phyloP scores from a whole-genome alignment of 2,888 invertebrate genomes.

The Nysson spinosus region DNA sequence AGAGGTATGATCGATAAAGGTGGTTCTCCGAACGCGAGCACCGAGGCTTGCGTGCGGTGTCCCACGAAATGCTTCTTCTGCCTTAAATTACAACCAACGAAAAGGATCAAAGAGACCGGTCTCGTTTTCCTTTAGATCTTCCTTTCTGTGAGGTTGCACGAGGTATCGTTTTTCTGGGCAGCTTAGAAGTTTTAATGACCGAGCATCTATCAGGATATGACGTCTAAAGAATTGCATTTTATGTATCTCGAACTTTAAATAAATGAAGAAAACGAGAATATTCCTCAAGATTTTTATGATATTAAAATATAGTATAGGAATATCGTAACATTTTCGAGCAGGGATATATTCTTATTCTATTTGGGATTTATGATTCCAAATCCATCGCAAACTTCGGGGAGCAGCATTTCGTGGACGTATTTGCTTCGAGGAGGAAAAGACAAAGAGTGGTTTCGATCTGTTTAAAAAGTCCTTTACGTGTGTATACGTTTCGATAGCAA shows the following conservation, averaged over 20 bases:
- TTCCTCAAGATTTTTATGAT: too few relatives aligned
- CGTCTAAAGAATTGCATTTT: neutral
- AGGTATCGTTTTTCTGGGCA: constrained; percentile 45
- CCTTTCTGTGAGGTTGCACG: constrained; percentile 15
- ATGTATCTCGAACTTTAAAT: neutral
- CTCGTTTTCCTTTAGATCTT: constrained; percentile 21
- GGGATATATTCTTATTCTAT: too few relatives aligned
- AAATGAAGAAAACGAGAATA: neutral
- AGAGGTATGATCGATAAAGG: constrained; percentile 33
- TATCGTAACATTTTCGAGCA: too few relatives aligned
- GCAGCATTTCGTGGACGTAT: too few relatives aligned
- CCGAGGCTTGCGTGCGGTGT: constrained; percentile 8
- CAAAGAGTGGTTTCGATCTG: constrained; percentile 11
- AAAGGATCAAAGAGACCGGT: constrained; percentile 52
- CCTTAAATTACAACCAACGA: constrained; percentile 46
- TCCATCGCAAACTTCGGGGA: too few relatives aligned
- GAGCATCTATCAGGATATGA: neutral
- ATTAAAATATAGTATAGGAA: too few relatives aligned
- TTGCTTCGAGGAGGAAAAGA: neutral
- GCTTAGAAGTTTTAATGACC: constrained; percentile 46
- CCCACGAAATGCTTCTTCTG: constrained; percentile 25
- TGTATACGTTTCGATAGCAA: too few relatives aligned
- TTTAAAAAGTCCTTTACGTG: constrained; percentile 13
- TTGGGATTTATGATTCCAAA: too few relatives aligned
- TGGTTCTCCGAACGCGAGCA: constrained; percentile 18